Conservation (phyloP, 2,888 invertebrate species). For the Griposia aprilina region DNA sequence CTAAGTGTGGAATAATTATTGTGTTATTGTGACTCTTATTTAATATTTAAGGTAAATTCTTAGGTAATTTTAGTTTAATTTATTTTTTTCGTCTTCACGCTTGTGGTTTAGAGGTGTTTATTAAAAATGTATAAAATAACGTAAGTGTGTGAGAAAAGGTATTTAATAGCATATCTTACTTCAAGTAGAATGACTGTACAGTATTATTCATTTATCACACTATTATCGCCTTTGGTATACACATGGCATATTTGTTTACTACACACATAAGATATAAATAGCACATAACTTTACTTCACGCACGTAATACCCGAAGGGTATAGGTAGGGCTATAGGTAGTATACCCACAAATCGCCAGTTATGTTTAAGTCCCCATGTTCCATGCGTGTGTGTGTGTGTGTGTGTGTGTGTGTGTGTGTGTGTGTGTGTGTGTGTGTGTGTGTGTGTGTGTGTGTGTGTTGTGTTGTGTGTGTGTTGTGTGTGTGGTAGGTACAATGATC, state of each 20-base stretch:
- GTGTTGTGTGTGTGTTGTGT: too few species aligned
- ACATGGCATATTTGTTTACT: neutral
- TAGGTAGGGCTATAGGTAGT: too few species aligned
- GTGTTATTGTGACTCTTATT: neutral
- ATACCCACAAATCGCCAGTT: too few species aligned
- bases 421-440: too few species aligned
- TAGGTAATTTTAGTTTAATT: neutral
- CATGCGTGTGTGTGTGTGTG: too few species aligned
- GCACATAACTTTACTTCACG: too few species aligned
- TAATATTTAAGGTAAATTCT: slow-evolving; percentile 2
- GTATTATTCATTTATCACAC: slow-evolving; percentile 33
- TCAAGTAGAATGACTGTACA: neutral
- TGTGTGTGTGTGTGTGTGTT: too few species aligned
- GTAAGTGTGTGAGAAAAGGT: neutral
- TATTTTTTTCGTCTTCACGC: neutral
- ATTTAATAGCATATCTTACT: neutral
- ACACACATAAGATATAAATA: neutral
- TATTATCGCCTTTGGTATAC: slow-evolving; percentile 11
- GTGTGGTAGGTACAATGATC: too few species aligned
- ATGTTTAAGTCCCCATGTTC: too few species aligned
- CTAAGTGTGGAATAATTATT: neutral
- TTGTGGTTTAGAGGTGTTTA: neutral
- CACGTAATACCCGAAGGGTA: too few species aligned
- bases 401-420: too few species aligned
- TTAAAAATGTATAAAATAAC: neutral